Percentiles rank a stretch among this genome's conserved stretches.
Conservation (phyloP, 2,113 vertebrate genomes). For the Atherinomorus stipes region DNA sequence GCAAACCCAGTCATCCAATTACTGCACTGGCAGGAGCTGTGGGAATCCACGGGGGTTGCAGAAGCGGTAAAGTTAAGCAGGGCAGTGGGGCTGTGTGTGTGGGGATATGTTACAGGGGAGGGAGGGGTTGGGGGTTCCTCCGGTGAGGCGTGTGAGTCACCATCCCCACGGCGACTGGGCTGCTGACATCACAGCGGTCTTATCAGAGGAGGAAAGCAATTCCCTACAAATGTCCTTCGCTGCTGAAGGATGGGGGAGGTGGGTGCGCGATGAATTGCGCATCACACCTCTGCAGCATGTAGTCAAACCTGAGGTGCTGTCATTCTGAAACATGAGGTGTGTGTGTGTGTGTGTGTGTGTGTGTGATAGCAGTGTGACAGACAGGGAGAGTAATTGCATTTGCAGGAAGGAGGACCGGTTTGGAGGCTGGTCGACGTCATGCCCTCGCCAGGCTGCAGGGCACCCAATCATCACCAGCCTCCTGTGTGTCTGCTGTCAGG, state of each 20-base stretch:
- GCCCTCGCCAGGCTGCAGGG: slow-evolving; percentile 18
- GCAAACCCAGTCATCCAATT: slow-evolving; percentile 51
- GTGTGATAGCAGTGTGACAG: slow-evolving; percentile 27
- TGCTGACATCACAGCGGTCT: slow-evolving; percentile 66
- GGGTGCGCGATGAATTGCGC: slow-evolving; percentile 25
- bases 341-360: slow-evolving; percentile 22
- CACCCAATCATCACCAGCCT: slow-evolving; percentile 13
- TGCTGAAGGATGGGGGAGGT: slow-evolving; percentile 28
- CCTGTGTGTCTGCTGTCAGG: slow-evolving; percentile 17
- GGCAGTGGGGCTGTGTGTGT: slow-evolving; percentile 28
- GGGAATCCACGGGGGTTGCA: slow-evolving; percentile 30
- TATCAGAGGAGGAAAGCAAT: slow-evolving; percentile 51
- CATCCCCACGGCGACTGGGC: slow-evolving; percentile 41
- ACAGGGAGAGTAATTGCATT: slow-evolving; percentile 36
- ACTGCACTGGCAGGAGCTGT: slow-evolving; percentile 18
- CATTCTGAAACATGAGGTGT: slow-evolving; percentile 32
- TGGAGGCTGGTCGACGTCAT: slow-evolving; percentile 37
- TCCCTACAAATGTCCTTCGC: slow-evolving; percentile 57
- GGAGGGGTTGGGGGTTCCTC: slow-evolving; percentile 31
- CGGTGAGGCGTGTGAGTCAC: slow-evolving; percentile 71
- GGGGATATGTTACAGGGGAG: slow-evolving; percentile 8
- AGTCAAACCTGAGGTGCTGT: slow-evolving; percentile 34
- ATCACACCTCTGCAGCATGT: slow-evolving; percentile 18
- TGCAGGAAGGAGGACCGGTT: slow-evolving; percentile 33
- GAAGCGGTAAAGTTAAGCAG: slow-evolving; percentile 34